Evolutionary conservation across 2,797 vertebrate genomes (phyloP), one percentile per base, ranked within the genome.

Genomic region (Vultur gryphus): DNA sequence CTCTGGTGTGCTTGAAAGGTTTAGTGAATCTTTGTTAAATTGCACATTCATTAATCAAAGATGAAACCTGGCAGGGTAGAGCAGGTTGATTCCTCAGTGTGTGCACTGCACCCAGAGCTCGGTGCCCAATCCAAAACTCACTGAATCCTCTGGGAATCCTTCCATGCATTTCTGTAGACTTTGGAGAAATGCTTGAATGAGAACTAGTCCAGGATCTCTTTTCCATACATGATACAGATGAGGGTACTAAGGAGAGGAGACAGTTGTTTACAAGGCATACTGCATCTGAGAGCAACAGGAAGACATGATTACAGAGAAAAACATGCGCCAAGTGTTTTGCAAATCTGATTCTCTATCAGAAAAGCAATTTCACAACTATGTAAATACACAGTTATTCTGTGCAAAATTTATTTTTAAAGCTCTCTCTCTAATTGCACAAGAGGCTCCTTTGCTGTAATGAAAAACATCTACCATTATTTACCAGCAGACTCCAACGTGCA

Each of bases 311-410:
- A 77, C 35, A 54, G 59, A 19, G 46, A 82, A 84, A 49, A 29
- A 41, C 37, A 48, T 7, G 13, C 29, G 58, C 65, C 28, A 19
- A 91, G 51, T 46, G 41, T 62, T 95, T 85, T 92, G 69, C 48
- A 95, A 93, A 94, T 87, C 82, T 85, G 93, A 93, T 73, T 91
- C 29, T 79, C 57, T 91, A 91, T 93, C 94, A 95, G 84, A 96
- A 91, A 90, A 70, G 80, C 76, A 77, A 83, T 92, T 96, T 87
- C 86, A 89, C 64, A 89, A 65, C 49, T 61, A 76, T 89, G 78
- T 71, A 95, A 95, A 87, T 64, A 94, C 18, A 62, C 24, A 71
- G 59, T 78, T 93, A 69, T 91, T 93, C 67, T 59, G 75, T 81
- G 75, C 11, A 77, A 9, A 35, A 7, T 2, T 10, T 9, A 84